Conservation (phyloP, 2,888 invertebrate species). For the Lymantria monacha region DNA sequence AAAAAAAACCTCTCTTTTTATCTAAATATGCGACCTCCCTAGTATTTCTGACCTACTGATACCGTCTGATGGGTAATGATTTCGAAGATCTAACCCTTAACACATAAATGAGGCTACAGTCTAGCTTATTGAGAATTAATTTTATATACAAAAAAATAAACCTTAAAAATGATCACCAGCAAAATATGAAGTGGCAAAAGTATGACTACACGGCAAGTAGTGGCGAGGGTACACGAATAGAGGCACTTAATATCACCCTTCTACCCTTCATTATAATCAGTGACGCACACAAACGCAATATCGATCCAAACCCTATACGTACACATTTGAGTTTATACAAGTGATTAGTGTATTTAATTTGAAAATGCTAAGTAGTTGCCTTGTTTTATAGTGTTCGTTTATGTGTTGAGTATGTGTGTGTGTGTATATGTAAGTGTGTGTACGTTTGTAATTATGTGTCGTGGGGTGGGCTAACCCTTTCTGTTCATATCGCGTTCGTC, state of each 20-base stretch:
- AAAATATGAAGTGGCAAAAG: conserved; percentile 71
- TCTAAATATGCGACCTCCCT: too few relatives aligned
- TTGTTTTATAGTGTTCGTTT: conserved; percentile 68
- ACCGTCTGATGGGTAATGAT: too few relatives aligned
- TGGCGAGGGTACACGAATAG: conserved; percentile 71
- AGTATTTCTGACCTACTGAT: too few relatives aligned
- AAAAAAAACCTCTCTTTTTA: too few relatives aligned
- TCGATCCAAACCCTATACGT: conserved; percentile 66
- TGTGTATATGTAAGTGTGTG: conserved; percentile 44
- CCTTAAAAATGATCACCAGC: conserved; percentile 58
- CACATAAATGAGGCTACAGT: too few relatives aligned
- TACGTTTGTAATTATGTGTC: conserved; percentile 65
- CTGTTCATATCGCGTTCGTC: conserved; percentile 55
- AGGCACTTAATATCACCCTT: conserved; percentile 81
- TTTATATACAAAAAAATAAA: conserved; percentile 24
- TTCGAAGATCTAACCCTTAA: too few relatives aligned
- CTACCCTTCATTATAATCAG: conserved; percentile 80
- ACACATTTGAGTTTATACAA: conserved; percentile 70
- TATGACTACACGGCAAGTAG: conserved; percentile 63
- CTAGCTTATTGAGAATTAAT: too few relatives aligned
- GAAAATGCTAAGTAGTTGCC: conserved; percentile 82
- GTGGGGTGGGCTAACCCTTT: conserved; percentile 73
- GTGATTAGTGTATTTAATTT: conserved; percentile 83
- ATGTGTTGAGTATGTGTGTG: conserved; percentile 37
- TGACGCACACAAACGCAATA: conserved; percentile 70